Conservation (phyloP, 2,888 invertebrate genomes). For the Himalopsyche anomala region DNA sequence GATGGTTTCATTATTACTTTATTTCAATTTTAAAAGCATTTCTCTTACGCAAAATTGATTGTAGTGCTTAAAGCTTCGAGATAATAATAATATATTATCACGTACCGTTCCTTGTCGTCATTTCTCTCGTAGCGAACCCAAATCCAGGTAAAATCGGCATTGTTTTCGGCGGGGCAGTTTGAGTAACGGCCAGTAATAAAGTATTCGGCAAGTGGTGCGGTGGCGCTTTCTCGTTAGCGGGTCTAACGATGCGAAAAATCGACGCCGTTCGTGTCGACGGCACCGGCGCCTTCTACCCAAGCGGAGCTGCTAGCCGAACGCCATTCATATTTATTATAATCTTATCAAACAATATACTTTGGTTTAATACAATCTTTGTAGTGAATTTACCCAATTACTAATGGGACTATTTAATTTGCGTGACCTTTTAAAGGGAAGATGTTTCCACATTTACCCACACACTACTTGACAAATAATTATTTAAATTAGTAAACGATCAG, state of each 20-base stretch:
- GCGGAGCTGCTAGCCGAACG: neutral
- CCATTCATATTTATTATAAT: neutral
- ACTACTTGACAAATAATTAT: no score
- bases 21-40: no score
- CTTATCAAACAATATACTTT: neutral
- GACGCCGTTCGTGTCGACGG: conserved; percentile 46
- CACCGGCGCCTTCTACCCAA: neutral
- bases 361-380: no score
- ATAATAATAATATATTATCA: conserved; percentile 42
- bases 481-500: no score
- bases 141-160: conserved; percentile 50
- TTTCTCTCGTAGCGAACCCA: conserved; percentile 1
- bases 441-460: no score
- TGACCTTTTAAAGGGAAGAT: no score
- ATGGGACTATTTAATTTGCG: no score
- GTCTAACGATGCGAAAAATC: conserved; percentile 63
- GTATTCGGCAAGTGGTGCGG: conserved; percentile 50
- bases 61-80: neutral
- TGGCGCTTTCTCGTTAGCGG: conserved; percentile 58
- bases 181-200: conserved; percentile 57
- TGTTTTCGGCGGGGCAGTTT: conserved; percentile 55
- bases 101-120: conserved; percentile 44
- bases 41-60: neutral
- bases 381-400: no score
- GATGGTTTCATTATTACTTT: no score